These are phyloP conservation scores for Antitype chi DNA, from an alignment of 2,888 invertebrate species.

Conservation along the genomic window DNA sequence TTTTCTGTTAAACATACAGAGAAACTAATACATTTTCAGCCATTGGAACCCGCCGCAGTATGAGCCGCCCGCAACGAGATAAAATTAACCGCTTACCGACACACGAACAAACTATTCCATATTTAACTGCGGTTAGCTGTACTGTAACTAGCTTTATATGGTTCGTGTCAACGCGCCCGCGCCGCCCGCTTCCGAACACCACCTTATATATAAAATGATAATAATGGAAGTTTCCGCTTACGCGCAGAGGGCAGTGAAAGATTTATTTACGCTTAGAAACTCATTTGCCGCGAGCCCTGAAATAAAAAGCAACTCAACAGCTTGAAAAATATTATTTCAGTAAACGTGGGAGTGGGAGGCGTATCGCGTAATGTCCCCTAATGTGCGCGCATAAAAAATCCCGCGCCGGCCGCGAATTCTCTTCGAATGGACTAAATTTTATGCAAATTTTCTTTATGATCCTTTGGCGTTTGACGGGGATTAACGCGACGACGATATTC, in stretches of 20 bases:
- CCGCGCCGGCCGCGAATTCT: slow-evolving; percentile 76
- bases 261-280: slow-evolving; percentile 88
- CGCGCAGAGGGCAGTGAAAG: slow-evolving; percentile 75
- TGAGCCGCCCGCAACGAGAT: slow-evolving; percentile 47
- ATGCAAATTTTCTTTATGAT: slow-evolving; percentile 84
- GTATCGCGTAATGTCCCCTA: slow-evolving; percentile 82
- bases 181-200: slow-evolving; percentile 32
- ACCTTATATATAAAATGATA: slow-evolving; percentile 70
- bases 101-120: slow-evolving; percentile 58
- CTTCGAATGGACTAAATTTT: slow-evolving; percentile 81
- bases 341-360: slow-evolving; percentile 72
- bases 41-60: slow-evolving; percentile 47
- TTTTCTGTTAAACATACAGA: slow-evolving; percentile 37
- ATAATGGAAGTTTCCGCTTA: slow-evolving; percentile 75
- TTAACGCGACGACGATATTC: slow-evolving; percentile 75
- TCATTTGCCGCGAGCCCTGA: slow-evolving; percentile 82
- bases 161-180: slow-evolving; percentile 45
- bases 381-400: slow-evolving; percentile 83
- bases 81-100: slow-evolving; percentile 58
- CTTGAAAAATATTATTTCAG: slow-evolving; percentile 87
- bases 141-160: slow-evolving; percentile 50
- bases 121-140: slow-evolving; percentile 62
- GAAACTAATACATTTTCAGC: slow-evolving; percentile 58
- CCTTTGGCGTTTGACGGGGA: slow-evolving; percentile 80
- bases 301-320: slow-evolving; percentile 87